phyloP scores from a whole-genome alignment of 2,113 vertebrate genomes.

The Microtus montanus region DNA sequence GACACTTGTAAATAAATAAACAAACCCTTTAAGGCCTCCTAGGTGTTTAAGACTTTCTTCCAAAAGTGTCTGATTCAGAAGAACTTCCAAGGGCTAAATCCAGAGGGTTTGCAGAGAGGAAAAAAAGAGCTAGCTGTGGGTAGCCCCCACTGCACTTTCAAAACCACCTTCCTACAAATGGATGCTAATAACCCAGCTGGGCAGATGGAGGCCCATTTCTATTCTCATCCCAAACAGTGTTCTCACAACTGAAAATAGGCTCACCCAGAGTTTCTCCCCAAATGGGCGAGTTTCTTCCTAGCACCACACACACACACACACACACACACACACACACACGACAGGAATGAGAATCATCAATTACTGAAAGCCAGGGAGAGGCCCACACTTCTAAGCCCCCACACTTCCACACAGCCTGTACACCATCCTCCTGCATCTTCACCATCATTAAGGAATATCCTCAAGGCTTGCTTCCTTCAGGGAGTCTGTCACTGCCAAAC shows the following conservation, averaged over 20 bases:
- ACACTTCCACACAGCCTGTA: not conserved
- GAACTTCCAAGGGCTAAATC: not conserved
- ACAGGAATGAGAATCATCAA: not conserved
- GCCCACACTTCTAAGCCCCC: not conserved
- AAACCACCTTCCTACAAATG: not conserved
- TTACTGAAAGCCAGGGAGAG: not conserved
- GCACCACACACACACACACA: not conserved
- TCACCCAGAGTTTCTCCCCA: constrained; percentile 35
- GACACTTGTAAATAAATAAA: not conserved
- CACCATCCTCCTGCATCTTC: not conserved
- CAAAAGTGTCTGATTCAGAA: not conserved
- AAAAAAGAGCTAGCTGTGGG: not conserved
- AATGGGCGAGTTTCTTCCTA: constrained; percentile 6
- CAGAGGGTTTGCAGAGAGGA: not conserved
- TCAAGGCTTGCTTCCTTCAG: not conserved
- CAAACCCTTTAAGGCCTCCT: not conserved
- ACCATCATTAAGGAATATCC: not conserved
- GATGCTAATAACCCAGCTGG: not conserved
- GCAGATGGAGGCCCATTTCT: constrained; percentile 60
- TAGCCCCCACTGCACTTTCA: not conserved
- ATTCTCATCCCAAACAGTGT: constrained; percentile 1
- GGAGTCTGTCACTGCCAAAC: not conserved
- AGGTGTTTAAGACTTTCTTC: not conserved
- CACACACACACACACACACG: not conserved
- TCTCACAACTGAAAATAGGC: constrained; percentile 56